Percentiles rank a stretch among this genome's conserved stretches.
phyloP scores from a whole-genome alignment of 1,140 invertebrate genomes.

The Cepaea nemoralis region DNA sequence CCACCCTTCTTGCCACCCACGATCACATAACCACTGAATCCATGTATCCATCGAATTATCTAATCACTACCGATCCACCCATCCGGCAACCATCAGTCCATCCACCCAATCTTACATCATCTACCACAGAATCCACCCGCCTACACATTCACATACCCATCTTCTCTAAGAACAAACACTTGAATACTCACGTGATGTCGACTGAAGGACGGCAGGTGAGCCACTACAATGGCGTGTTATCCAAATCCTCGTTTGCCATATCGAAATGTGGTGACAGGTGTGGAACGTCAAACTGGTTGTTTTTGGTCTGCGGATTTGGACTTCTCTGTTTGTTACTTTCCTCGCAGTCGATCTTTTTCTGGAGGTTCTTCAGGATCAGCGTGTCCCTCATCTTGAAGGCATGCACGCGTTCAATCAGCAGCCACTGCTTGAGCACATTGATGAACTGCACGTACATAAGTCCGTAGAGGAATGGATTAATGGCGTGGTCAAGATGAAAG shows the following conservation, averaged over 20 bases:
- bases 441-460: conserved; percentile 33
- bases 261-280: neutral
- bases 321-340: conserved; percentile 25
- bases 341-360: conserved; percentile 16
- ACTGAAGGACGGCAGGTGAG: neutral
- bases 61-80: too few species aligned
- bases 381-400: conserved; percentile 37
- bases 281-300: neutral
- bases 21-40: too few species aligned
- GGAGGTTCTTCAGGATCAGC: conserved; percentile 34
- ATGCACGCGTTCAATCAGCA: conserved; percentile 27
- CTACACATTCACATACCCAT: neutral
- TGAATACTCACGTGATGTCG: neutral
- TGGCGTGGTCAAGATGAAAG: conserved; percentile 5
- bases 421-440: conserved; percentile 39
- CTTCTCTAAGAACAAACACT: neutral
- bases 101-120: too few species aligned
- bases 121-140: neutral
- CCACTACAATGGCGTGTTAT: conserved; percentile 14
- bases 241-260: neutral
- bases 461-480: conserved; percentile 33
- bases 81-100: too few species aligned
- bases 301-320: neutral
- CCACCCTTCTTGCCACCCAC: too few species aligned
- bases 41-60: too few species aligned